Evolutionary conservation across 2,888 invertebrate species (phyloP).

Genomic region (Neoaliturus tenellus): DNA sequence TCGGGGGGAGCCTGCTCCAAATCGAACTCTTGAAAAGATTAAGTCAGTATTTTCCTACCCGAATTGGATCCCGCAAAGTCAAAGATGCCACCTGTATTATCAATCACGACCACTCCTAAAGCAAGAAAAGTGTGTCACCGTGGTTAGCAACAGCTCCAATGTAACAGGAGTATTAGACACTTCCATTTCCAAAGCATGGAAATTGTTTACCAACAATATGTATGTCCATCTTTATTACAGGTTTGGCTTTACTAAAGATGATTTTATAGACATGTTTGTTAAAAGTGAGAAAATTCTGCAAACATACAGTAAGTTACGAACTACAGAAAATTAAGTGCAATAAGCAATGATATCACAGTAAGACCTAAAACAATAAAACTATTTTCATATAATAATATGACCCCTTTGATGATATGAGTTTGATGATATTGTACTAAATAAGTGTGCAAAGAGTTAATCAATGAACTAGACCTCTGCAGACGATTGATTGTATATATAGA

Average conservation of each 20-base stretch:
- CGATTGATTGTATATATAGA: background rate
- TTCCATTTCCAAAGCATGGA: slow-evolving; percentile 73
- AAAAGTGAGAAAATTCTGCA: slow-evolving; percentile 73
- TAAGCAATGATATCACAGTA: background rate
- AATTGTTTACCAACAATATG: slow-evolving; percentile 73
- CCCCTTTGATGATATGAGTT: too few species aligned
- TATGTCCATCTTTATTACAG: slow-evolving; percentile 75
- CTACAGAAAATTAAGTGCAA: background rate
- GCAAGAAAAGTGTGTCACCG: slow-evolving; percentile 72
- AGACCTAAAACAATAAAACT: too few species aligned
- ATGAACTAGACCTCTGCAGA: background rate
- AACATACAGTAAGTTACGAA: slow-evolving; percentile 70
- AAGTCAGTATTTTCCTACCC: slow-evolving; percentile 69
- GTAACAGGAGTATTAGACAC: slow-evolving; percentile 71
- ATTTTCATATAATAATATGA: too few species aligned
- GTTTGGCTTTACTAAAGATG: slow-evolving; percentile 73
- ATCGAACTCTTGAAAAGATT: background rate
- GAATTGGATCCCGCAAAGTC: slow-evolving; percentile 70
- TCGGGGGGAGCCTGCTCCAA: slow-evolving; percentile 48
- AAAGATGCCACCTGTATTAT: slow-evolving; percentile 71
- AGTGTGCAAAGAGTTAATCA: background rate
- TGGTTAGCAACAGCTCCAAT: slow-evolving; percentile 73
- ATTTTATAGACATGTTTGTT: slow-evolving; percentile 74
- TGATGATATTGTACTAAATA: background rate
- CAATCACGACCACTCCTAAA: slow-evolving; percentile 71